Evolutionary conservation across 1,140 invertebrate species (phyloP).

Genomic region (Dinoponera quadriceps): DNA sequence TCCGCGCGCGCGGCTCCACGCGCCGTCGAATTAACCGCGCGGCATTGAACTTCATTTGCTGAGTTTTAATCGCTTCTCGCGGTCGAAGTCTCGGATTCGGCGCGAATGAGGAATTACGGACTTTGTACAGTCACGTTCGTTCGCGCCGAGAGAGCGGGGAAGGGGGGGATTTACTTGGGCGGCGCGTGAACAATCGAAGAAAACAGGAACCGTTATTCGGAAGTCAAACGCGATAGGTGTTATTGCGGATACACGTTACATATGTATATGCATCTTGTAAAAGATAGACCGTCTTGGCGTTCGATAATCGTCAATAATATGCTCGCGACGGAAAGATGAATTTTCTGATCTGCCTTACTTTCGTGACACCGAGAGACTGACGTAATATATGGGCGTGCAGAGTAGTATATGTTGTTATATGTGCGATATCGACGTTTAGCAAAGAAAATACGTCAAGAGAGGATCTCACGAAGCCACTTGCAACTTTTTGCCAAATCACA

Average conservation of each 20-base stretch:
- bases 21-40: constrained; percentile 8
- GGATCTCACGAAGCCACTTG: no score
- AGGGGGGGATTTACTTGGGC: not conserved
- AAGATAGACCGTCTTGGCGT: constrained; percentile 21
- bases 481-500: no score
- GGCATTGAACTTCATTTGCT: no score
- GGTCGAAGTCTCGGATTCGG: not conserved
- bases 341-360: not conserved
- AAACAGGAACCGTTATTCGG: constrained; percentile 1
- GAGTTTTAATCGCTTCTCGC: constrained; percentile 10
- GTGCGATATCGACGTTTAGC: no score
- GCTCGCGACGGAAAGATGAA: not conserved
- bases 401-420: not conserved
- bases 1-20: not conserved
- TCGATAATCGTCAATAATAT: not conserved
- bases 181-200: constrained; percentile 6
- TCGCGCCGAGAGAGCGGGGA: not conserved
- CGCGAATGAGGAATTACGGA: constrained; percentile 7
- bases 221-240: not conserved
- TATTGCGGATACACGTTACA: not conserved
- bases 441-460: no score
- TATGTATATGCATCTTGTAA: constrained; percentile 13
- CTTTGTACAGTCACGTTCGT: not conserved
- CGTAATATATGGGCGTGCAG: not conserved
- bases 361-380: not conserved